phyloP scores from a whole-genome alignment of 1,140 invertebrate genomes.

The Panulirus ornatus region DNA sequence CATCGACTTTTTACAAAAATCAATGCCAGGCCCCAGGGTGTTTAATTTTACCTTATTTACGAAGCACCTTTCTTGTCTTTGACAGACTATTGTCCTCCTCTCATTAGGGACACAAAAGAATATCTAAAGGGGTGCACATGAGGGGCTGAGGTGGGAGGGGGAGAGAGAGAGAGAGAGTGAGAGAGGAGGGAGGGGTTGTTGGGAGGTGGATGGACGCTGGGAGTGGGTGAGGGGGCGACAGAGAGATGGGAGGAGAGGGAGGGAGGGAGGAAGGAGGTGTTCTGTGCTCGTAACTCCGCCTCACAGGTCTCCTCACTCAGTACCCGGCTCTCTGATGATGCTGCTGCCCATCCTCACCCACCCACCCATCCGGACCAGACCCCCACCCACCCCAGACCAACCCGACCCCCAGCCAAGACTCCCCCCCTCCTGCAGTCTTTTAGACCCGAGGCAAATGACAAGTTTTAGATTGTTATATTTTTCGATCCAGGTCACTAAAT shows the following conservation, averaged over 20 bases:
- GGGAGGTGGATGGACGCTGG: background rate
- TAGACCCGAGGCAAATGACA: too few species aligned
- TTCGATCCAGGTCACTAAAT: too few species aligned
- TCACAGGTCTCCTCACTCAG: too few species aligned
- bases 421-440: too few species aligned
- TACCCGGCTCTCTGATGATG: too few species aligned
- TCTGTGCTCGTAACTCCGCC: too few species aligned
- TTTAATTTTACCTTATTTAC: slow-evolving; percentile 72
- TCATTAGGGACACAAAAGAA: slow-evolving; percentile 68
- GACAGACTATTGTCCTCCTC: slow-evolving; percentile 69
- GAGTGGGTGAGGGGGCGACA: background rate
- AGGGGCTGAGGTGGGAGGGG: slow-evolving; percentile 18
- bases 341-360: too few species aligned
- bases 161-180: background rate
- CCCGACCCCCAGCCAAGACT: too few species aligned
- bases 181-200: background rate
- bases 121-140: slow-evolving; percentile 62
- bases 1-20: slow-evolving; percentile 62
- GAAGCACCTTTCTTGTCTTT: slow-evolving; percentile 70
- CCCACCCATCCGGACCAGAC: too few species aligned
- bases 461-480: too few species aligned
- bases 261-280: background rate
- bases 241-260: background rate
- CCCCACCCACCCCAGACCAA: too few species aligned
- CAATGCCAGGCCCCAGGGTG: slow-evolving; percentile 55